Percentiles rank a stretch among this genome's conserved stretches.
phyloP scores from a whole-genome alignment of 1,140 invertebrate genomes.

The Drosophila gunungcola region DNA sequence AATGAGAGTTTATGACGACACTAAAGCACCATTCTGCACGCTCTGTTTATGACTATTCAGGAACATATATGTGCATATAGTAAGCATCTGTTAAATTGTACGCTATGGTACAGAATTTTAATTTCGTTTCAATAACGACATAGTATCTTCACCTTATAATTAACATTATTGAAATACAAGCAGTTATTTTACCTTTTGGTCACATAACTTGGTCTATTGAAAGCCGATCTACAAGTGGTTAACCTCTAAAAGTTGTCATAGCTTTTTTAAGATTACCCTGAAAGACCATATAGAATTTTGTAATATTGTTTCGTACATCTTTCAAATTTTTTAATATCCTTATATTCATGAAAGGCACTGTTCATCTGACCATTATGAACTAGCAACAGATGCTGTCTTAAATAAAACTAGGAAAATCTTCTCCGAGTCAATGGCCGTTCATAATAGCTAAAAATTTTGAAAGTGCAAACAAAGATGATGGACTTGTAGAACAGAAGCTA shows the following conservation, averaged over 20 bases:
- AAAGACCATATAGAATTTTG: no score
- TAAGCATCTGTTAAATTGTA: constrained; percentile 13
- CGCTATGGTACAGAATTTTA: not conserved
- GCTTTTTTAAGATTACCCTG: no score
- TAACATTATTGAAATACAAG: no score
- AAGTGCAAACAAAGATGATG: constrained; percentile 9
- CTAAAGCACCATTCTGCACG: constrained; percentile 14
- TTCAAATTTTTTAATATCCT: not conserved
- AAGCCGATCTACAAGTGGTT: no score
- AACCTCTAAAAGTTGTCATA: no score
- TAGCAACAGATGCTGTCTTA: constrained; percentile 12
- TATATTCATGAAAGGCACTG: constrained; percentile 6
- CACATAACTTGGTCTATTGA: no score
- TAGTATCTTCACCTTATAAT: no score
- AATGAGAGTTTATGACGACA: constrained; percentile 29
- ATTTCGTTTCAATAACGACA: no score
- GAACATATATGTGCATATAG: constrained; percentile 29
- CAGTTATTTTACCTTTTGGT: no score
- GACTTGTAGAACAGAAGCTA: not conserved
- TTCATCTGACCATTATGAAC: constrained; percentile 8
- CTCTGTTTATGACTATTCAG: constrained; percentile 48
- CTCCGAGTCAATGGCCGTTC: constrained; percentile 16
- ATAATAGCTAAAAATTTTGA: constrained; percentile 8
- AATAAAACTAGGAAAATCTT: constrained; percentile 5
- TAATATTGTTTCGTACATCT: not conserved